Evolutionary conservation across 2,113 vertebrate genomes (phyloP), one percentile per base, ranked within the genome.

Genomic region (Phaetusa simplex): DNA sequence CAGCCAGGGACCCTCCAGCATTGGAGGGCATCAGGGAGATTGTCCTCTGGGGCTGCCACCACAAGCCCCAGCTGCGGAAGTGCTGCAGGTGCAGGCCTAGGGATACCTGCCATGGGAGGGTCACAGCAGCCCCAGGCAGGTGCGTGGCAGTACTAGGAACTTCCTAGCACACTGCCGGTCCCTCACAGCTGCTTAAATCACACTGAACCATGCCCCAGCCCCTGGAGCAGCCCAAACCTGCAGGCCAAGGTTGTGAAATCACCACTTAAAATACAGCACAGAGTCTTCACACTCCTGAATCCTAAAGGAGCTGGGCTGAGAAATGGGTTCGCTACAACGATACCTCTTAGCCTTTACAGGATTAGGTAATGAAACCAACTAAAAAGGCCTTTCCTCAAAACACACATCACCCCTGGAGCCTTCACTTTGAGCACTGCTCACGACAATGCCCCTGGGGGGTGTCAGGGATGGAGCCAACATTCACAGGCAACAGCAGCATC

Each of bases 91-190:
- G 36, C 30, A 27, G 22, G 19, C 38, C 43, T 9, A 36, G 16
- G n/a, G 19, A 30, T 12, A 34, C 4, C 40, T 38, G 9, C 30
- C 34, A 11, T 2, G 2, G 19, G 18, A 15, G 11, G 7, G 8
- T n/a, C 42, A 40, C 4, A 36, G 24, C 67, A 40, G 24, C 30
- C 23, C 20, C 69, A 47, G 53, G 32, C 78, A 55, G 38, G 24
- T 55, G 22, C 0, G 0, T 14, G 29, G 49, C 53, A 45, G 12
- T 4, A 30, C 10, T 5, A 42, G 19, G 22, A 52, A 14, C 59
- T 61, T 59, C 34, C 40, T 27, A 85, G n/a, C 14, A 21, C 7
- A 1, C 49, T 38, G 12, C 14, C 32, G 66, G 58, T 52, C 36
- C n/a, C 17, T 72, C 72, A 17, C 12, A 72, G 58, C 52, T 84